Evolutionary conservation across 37 sponge, comb jelly and placozoan genomes (phyloP).

Genomic region (Chondrosia reniformis): DNA sequence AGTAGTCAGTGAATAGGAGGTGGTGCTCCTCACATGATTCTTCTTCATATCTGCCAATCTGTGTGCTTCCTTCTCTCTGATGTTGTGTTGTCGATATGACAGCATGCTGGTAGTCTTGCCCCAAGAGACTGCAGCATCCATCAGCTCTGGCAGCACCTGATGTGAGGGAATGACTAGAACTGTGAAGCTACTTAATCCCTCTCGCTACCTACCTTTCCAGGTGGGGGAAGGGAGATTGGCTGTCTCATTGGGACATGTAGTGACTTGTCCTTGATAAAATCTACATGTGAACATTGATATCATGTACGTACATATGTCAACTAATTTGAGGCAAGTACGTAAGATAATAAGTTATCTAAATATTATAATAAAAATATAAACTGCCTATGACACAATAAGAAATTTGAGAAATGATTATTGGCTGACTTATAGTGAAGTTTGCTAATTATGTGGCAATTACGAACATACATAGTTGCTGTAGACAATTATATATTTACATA

Average conservation of each 20-base stretch:
- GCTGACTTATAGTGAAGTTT: no score
- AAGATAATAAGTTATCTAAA: no score
- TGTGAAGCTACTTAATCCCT: neutral
- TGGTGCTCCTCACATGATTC: slow-evolving; percentile 19
- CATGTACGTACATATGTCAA: no score
- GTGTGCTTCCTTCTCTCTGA: slow-evolving; percentile 1
- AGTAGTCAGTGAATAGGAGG: neutral
- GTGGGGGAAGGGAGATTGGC: slow-evolving; percentile 8
- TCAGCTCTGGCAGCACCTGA: neutral
- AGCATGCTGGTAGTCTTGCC: slow-evolving; percentile 26
- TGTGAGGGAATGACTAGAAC: neutral
- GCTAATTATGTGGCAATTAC: no score
- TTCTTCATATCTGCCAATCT: slow-evolving; percentile 16
- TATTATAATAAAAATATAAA: no score
- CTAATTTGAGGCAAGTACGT: no score
- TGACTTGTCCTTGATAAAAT: slow-evolving; percentile 10
- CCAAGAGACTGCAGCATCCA: neutral
- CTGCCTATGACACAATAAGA: no score
- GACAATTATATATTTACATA: neutral
- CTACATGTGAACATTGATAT: no score
- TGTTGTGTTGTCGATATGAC: slow-evolving; percentile 16
- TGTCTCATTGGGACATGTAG: neutral
- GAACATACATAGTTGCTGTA: neutral
- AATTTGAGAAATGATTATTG: no score
- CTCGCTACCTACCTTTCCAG: slow-evolving; percentile 19